phyloP scores from a whole-genome alignment of 2,888 invertebrate genomes.

The Lithophane semibrunnea region DNA sequence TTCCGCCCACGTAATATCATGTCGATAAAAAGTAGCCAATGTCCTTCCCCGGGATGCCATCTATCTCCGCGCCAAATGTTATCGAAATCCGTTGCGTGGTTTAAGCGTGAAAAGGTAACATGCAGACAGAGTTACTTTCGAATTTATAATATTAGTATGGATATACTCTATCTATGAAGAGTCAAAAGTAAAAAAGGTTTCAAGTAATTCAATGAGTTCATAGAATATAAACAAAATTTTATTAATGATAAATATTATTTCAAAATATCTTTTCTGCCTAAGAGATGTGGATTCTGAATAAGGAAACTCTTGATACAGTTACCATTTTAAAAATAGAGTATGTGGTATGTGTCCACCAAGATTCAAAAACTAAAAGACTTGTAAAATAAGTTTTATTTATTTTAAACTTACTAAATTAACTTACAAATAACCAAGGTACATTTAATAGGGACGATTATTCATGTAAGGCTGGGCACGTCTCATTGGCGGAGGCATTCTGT shows the following conservation, averaged over 20 bases:
- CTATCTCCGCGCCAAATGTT: no score
- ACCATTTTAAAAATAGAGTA: background rate
- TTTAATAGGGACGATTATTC: constrained; percentile 89
- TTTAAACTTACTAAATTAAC: constrained; percentile 46
- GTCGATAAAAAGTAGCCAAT: no score
- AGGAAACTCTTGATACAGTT: background rate
- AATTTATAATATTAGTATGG: no score
- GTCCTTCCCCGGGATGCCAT: no score
- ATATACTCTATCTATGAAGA: background rate
- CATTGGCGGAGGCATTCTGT: constrained; percentile 93
- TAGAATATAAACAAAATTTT: background rate
- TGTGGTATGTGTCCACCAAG: background rate
- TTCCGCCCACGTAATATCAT: no score
- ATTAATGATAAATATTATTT: background rate
- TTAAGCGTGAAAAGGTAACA: no score
- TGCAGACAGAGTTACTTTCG: no score
- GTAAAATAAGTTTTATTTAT: constrained; percentile 50
- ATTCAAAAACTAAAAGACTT: constrained; percentile 43
- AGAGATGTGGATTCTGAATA: background rate
- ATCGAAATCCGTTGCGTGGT: no score
- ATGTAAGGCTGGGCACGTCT: constrained; percentile 92
- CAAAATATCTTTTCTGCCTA: no score
- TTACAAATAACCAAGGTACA: constrained; percentile 39
- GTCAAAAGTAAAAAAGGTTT: background rate
- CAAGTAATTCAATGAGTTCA: background rate